A percentile compares a stretch with the other conserved stretches of the same genome.
Conservation (phyloP, 2,888 invertebrate genomes). For the Tenodera sinensis region DNA sequence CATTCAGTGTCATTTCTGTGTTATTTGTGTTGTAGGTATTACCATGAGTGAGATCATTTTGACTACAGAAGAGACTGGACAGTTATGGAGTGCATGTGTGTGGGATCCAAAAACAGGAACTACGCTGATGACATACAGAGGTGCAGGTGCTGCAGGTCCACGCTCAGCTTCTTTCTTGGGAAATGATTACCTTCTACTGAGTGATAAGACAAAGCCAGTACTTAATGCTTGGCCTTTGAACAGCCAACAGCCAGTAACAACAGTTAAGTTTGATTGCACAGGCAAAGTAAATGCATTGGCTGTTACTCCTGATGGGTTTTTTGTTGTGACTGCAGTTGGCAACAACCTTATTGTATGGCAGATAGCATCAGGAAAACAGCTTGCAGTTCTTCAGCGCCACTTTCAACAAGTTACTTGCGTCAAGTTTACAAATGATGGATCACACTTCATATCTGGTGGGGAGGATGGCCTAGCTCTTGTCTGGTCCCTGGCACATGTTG, state of each 20-base stretch:
- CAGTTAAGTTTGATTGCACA: slow-evolving; percentile 70
- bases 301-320: slow-evolving; percentile 65
- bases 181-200: slow-evolving; percentile 69
- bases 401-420: slow-evolving; percentile 76
- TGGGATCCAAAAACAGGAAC: slow-evolving; percentile 81
- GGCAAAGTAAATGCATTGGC: slow-evolving; percentile 71
- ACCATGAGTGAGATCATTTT: slow-evolving; percentile 55
- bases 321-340: slow-evolving; percentile 71
- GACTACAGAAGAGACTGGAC: too few species aligned
- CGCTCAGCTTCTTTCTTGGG: slow-evolving; percentile 63
- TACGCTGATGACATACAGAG: slow-evolving; percentile 68
- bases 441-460: slow-evolving; percentile 74
- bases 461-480: slow-evolving; percentile 81
- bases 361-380: slow-evolving; percentile 64
- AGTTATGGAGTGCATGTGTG: slow-evolving; percentile 56
- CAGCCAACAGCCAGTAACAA: slow-evolving; percentile 61
- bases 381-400: slow-evolving; percentile 70
- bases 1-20: too few species aligned
- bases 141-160: slow-evolving; percentile 63
- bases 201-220: slow-evolving; percentile 72
- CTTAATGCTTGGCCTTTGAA: slow-evolving; percentile 83
- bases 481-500: slow-evolving; percentile 66
- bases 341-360: slow-evolving; percentile 87
- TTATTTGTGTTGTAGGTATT: too few species aligned
- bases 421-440: slow-evolving; percentile 71